Conservation (phyloP, 1,140 invertebrate genomes). For the Hypsibius dujardini region DNA sequence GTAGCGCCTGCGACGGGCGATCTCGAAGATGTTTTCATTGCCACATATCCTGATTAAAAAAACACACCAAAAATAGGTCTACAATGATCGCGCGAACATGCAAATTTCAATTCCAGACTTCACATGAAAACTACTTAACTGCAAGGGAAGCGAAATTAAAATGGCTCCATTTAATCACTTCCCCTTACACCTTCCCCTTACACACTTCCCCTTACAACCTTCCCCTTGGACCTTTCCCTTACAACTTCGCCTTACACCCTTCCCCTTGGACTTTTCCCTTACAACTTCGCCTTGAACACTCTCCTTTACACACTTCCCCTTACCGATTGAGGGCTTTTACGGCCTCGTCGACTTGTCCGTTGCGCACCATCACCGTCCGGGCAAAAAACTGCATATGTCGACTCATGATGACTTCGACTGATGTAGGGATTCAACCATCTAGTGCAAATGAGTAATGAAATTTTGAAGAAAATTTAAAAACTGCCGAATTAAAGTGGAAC, state of each 20-base stretch:
- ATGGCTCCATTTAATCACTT: constrained; percentile 19
- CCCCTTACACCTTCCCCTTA: constrained; percentile 4
- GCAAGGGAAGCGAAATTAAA: constrained; percentile 18
- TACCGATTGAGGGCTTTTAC: constrained; percentile 52
- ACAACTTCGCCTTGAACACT: background rate
- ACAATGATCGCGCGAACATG: constrained; percentile 11
- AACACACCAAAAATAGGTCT: background rate
- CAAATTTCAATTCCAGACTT: constrained; percentile 7
- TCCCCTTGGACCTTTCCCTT: too few species aligned
- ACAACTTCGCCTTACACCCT: too few species aligned
- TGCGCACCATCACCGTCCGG: constrained; percentile 69
- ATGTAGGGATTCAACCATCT: background rate
- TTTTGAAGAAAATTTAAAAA: too few species aligned
- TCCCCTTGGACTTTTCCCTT: too few species aligned
- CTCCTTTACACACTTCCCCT: constrained; percentile 18
- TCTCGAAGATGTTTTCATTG: constrained; percentile 65
- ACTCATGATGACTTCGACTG: background rate
- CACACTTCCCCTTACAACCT: constrained; percentile 16
- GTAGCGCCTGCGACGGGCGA: constrained; percentile 58
- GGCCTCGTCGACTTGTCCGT: constrained; percentile 70
- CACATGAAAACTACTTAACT: constrained; percentile 21
- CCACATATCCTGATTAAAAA: constrained; percentile 48
- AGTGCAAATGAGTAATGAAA: too few species aligned
- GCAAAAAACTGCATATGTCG: constrained; percentile 57
- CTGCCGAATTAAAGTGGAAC: background rate